Percentiles rank a stretch among this genome's conserved stretches.
Conservation (phyloP, 2,113 vertebrate species). For the Oncorhynchus nerka region DNA sequence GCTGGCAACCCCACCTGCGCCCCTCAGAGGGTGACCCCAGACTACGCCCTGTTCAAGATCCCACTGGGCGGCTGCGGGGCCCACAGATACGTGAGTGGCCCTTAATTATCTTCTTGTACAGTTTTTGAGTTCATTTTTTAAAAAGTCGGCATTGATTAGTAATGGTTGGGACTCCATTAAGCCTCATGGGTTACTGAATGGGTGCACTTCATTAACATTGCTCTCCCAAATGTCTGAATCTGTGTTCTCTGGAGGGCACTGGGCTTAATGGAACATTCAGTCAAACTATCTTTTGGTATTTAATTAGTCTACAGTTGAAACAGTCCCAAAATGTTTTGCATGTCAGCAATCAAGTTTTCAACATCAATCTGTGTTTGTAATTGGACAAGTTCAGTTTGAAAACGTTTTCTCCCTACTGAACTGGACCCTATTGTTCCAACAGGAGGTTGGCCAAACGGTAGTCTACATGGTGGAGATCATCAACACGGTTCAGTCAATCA, state of each 20-base stretch:
- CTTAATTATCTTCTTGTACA: background rate
- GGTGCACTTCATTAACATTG: too few species aligned
- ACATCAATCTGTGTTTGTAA: too few species aligned
- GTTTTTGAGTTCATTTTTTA: background rate
- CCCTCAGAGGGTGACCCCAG: constrained; percentile 60
- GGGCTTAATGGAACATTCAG: too few species aligned
- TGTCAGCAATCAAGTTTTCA: too few species aligned
- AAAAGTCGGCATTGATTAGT: background rate
- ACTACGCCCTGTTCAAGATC: constrained; percentile 73
- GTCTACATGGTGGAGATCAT: constrained; percentile 74
- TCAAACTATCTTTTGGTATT: too few species aligned
- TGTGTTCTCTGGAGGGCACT: too few species aligned
- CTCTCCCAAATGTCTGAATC: too few species aligned
- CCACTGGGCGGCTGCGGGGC: constrained; percentile 73
- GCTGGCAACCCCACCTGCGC: constrained; percentile 63
- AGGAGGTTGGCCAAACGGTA: constrained; percentile 68
- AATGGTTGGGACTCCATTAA: background rate
- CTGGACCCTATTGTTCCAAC: background rate
- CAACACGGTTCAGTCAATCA: constrained; percentile 64
- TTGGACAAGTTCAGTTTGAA: too few species aligned
- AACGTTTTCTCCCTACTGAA: too few species aligned
- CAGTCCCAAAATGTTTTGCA: too few species aligned
- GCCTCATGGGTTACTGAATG: background rate
- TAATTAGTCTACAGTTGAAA: too few species aligned
- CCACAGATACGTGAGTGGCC: constrained; percentile 63